Evolutionary conservation across 2,888 invertebrate species (phyloP).

Genomic region (Muscina levida): DNA sequence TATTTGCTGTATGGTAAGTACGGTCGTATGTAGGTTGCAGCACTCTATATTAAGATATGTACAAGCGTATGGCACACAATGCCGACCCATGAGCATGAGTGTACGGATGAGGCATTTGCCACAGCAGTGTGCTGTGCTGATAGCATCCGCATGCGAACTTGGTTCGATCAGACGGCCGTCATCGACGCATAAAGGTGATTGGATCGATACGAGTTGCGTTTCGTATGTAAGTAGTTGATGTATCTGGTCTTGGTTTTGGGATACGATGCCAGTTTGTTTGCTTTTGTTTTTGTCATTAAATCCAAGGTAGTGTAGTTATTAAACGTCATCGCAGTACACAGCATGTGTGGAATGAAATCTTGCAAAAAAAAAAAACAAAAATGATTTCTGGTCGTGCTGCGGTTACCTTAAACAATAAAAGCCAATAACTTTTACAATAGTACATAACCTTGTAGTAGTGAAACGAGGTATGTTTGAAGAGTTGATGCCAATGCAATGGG

Average conservation of each 20-base stretch:
- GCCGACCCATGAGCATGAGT: no score
- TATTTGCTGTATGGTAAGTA: background rate
- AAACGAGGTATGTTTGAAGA: background rate
- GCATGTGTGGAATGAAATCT: constrained; percentile 1
- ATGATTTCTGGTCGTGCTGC: background rate
- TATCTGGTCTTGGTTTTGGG: background rate
- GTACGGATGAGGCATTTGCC: no score
- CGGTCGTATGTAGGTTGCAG: background rate
- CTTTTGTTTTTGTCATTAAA: background rate
- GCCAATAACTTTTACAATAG: constrained; percentile 27
- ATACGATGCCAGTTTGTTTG: background rate
- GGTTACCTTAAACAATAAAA: constrained; percentile 18
- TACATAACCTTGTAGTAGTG: constrained; percentile 41
- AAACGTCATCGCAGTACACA: constrained; percentile 10
- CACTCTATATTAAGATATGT: no score
- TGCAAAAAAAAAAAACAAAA: constrained; percentile 13
- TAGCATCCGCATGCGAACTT: background rate
- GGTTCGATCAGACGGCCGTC: background rate
- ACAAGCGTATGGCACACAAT: no score
- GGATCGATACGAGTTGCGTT: no score
- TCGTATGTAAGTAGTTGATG: no score
- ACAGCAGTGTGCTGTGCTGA: no score
- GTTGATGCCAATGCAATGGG: background rate
- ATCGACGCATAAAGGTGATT: background rate
- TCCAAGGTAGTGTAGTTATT: constrained; percentile 30